Evolutionary conservation across 2,888 invertebrate species (phyloP), one percentile per base, ranked within the genome.

Genomic region (Cecidostiba fungosa): DNA sequence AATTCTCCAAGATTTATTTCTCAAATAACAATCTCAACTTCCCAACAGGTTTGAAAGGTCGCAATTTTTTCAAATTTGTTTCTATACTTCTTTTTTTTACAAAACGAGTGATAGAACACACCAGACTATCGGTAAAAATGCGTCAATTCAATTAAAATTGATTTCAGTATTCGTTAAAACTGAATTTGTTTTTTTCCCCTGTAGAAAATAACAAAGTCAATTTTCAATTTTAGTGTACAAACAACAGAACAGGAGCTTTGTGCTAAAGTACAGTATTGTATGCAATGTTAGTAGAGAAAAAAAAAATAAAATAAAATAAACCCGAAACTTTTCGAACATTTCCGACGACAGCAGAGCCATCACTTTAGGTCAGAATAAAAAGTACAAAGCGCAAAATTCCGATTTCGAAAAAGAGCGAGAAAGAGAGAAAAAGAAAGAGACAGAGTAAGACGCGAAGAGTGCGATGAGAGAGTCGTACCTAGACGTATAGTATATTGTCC

Each of bases 11-110:
- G 23, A n/a, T 36, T 72, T 23, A 70, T 36, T 70, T 54, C 36
- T 16, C 59, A 39, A 43, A 2, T n/a, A 32, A 32, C 32, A 72
- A 77, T 78, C 73, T 84, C 32, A 73, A 78, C 77, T 78, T 84
- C 73, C 62, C 72, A 84, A 47, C 47, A 26, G 32, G 47, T 78
- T 73, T 26, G 39, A 78, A 72, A 78, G 83, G 59, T 78, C 72
- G 32, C 39, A 78, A 14, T 36, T 6, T 39, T 59, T 59, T 23
- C 29, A 29, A 50, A 70, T 69, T 62, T 16, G 54, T 82, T 77
- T 82, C 70, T 54, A 62, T 8, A 29, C 19, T 74, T 62, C 62
- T 26, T 29, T n/a, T 26, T 36, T 29, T 29, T 50, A 16, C 8
- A 66, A 69, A n/a, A 10, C 23, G 43, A 26, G 74, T n/a, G 8